Base-by-base conservation (phyloP, 2,113 vertebrate species). In the Phylloscopus trochilus region DNA sequence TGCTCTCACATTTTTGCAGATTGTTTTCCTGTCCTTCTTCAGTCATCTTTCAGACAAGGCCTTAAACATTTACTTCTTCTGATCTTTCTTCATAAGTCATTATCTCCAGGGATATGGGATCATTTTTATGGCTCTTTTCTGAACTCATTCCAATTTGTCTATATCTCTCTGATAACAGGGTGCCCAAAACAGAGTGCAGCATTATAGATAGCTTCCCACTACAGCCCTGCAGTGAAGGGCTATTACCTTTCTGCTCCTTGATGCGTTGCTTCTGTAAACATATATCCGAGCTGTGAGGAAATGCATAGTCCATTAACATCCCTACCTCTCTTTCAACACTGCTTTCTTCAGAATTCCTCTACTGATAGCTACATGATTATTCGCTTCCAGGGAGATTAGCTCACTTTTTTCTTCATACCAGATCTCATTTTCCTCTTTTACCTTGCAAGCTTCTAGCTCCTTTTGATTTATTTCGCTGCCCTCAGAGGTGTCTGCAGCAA, bases 121-220 rank as follows among this genome's bases (percentile, higher is more conserved):
- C 92, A 96, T 96, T 97, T 96, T 96, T 95, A 96, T 92, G 73
- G 84, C 92, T 95, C 56, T 95, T 95, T 95, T 90, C 87, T 95
- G 92, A 97, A 95, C 90, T 96, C 91, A 66, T 93, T 94, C 94
- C 92, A 90, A 91, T 95, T 96, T 95, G 60, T 95, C 94, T 96
- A 49, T 90, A 94, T 77, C 79, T 93, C 75, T 90, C 49, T 95
- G 95, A 96, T 95, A 95, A 96, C 68, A 83, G 90, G 81, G 82
- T 89, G 92, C 92, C 81, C 91, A 74, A 93, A 96, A 87, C 60
- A 69, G 86, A 96, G 90, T 70, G 87, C 79, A 87, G 69, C 62
- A 70, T 92, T 97, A 94, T 64, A 95, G 89, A 90, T 93, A 69
- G 72, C 70, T 90, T 96, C 86, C 93, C 77, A 80, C 69, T 59